Percentiles rank a stretch among this genome's conserved stretches.
Evolutionary conservation across 2,113 vertebrate species (phyloP).

Genomic region (Peucedramus taeniatus): DNA sequence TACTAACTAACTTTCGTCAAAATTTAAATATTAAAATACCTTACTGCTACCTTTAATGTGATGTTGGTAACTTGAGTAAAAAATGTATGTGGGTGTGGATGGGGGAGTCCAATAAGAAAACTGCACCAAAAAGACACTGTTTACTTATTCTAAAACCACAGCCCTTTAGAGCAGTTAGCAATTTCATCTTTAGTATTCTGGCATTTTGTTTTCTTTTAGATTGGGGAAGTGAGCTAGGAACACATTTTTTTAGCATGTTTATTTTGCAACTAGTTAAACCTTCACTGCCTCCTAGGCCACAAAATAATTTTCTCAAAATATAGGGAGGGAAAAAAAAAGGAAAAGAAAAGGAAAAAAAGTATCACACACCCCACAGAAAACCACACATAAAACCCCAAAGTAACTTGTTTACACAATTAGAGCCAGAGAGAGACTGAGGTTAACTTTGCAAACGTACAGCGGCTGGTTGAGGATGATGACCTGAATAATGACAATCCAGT

Average conservation of each 20-base stretch:
- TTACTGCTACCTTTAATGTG: not conserved
- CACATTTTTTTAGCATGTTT: not conserved
- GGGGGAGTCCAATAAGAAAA: not conserved
- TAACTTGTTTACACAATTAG: not conserved
- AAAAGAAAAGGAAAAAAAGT: not conserved
- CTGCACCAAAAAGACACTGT: not conserved
- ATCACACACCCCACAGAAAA: not conserved
- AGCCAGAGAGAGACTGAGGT: not conserved
- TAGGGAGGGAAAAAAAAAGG: fast-evolving
- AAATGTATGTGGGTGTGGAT: not conserved
- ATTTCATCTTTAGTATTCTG: not conserved
- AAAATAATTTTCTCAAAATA: not conserved
- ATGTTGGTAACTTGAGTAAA: not conserved
- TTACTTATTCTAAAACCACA: not conserved
- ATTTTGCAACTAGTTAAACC: not conserved
- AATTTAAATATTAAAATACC: not conserved
- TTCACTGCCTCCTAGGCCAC: not conserved
- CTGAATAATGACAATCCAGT: constrained; percentile 99
- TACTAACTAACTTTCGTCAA: not conserved
- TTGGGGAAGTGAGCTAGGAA: not conserved
- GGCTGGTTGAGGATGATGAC: constrained; percentile 96
- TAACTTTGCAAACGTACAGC: constrained; percentile 80
- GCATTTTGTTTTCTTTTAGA: not conserved
- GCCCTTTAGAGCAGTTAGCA: not conserved
- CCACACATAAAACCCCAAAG: not conserved